Evolutionary conservation across 2,888 invertebrate species (phyloP).

Genomic region (Diplolepis rosae): DNA sequence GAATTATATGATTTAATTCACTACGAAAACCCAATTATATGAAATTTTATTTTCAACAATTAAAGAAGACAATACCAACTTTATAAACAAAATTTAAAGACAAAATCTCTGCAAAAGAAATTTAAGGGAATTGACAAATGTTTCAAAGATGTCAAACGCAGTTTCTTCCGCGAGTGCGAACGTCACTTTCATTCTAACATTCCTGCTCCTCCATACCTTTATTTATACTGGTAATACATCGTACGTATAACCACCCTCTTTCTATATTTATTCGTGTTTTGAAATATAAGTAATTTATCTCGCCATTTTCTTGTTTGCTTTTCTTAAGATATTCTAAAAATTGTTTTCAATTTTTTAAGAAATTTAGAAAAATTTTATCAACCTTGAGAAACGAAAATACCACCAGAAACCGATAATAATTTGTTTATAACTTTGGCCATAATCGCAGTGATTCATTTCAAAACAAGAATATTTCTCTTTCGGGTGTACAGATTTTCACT

Average conservation of each 20-base stretch:
- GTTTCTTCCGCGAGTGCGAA: not conserved
- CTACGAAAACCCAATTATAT: not conserved
- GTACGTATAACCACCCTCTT: slow-evolving; percentile 3
- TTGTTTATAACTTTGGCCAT: not conserved
- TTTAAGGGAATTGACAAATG: not conserved
- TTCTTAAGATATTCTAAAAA: not conserved
- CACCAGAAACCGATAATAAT: not conserved
- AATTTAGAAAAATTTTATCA: not conserved
- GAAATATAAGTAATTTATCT: not conserved
- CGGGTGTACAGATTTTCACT: slow-evolving; percentile 7
- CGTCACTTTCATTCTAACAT: not conserved
- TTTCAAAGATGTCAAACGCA: slow-evolving; percentile 11
- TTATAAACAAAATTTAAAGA: slow-evolving; percentile 2
- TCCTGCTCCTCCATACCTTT: slow-evolving; percentile 8
- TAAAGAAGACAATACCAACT: slow-evolving; percentile 24
- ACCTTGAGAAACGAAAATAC: not conserved
- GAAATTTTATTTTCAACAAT: not conserved
- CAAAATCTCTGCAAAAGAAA: slow-evolving; percentile 9
- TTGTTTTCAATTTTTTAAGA: not conserved
- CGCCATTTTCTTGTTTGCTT: not conserved
- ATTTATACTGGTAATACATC: slow-evolving; percentile 4
- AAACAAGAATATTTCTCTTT: slow-evolving; percentile 8
- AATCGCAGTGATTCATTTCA: not conserved
- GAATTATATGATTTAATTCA: not conserved
- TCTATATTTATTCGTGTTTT: not conserved